These are phyloP conservation scores for Lithophane semibrunnea DNA, from an alignment of 2,888 invertebrate species.

Conservation along the genomic window DNA sequence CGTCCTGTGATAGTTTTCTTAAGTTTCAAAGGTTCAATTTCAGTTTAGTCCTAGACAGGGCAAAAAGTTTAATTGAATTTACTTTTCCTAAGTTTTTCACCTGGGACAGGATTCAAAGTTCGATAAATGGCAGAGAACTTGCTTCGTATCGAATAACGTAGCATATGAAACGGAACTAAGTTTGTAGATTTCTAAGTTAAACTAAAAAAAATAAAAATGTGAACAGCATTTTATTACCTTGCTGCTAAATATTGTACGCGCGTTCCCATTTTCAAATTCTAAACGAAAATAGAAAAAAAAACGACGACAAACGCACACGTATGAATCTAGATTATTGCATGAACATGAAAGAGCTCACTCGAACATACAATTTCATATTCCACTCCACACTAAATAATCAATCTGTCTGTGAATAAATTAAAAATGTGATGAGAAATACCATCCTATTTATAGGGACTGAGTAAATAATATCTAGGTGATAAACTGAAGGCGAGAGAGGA, in stretches of 20 bases:
- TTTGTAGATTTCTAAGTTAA: not conserved
- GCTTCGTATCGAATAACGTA: not conserved
- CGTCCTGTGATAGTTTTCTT: not conserved
- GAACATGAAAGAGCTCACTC: slow-evolving; percentile 18
- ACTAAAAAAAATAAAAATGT: no score
- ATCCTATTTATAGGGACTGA: not conserved
- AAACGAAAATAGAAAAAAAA: not conserved
- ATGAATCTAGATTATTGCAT: slow-evolving; percentile 11
- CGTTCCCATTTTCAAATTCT: not conserved
- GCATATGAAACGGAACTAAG: not conserved
- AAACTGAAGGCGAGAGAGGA: slow-evolving; percentile 4
- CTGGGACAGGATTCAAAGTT: not conserved
- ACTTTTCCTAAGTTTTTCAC: not conserved
- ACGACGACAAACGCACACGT: not conserved
- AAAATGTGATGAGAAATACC: slow-evolving; percentile 47
- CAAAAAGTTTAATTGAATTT: slow-evolving; percentile 35
- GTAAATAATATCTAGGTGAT: slow-evolving; percentile 22
- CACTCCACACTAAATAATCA: slow-evolving; percentile 29
- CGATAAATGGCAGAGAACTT: not conserved
- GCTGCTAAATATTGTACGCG: not conserved
- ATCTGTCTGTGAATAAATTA: slow-evolving; percentile 53
- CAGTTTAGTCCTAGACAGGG: not conserved
- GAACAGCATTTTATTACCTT: not conserved
- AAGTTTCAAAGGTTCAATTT: not conserved
- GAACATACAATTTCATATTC: slow-evolving; percentile 16